Base-by-base conservation (phyloP, 2,888 invertebrate genomes). In the Augochlorella aurata region DNA sequence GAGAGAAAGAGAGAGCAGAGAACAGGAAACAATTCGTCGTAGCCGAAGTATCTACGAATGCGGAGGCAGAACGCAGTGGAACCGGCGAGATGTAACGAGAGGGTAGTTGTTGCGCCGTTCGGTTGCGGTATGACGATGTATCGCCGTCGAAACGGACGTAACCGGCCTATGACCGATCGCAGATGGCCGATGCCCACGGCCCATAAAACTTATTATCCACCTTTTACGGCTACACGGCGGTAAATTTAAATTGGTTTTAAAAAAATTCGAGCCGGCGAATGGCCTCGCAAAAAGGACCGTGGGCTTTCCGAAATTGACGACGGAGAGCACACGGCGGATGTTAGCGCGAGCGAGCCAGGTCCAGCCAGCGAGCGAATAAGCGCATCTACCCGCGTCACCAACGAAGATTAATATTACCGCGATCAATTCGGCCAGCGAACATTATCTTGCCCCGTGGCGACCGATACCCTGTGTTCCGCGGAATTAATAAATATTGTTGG, bases 151-250 rank as follows among this genome's bases (percentile, higher is more conserved):
- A 85, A 81, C 84, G 84, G 54, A 81, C 82, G 85, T 79, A 82
- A 83, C 81, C 85, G 61, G 80, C 81, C 84, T 87, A 87, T 88
- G 88, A 88, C 88, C 83, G 88, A 89, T 87, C 88, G 89, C 89
- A 88, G 89, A 89, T 90, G 90, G 89, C 83, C 89, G 88, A 89
- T 88, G 87, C 87, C 81, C 86, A 90, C 88, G 87, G 84, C 83
- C 90, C 89, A 89, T 90, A 90, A 90, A 90, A 90, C 90, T 90
- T 90, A 91, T 90, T 91, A 89, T 90, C 90, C 88, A 84, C 89
- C 88, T 89, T 91, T 91, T 90, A 91, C 90, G 88, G 89, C 88
- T 79, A 44, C 44, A 38, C 82, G 85, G 85, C 84, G 87, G 88
- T 90, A 88, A 89, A 90, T 90, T 89, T 90, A 90, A 90, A 90